Percentiles rank a stretch among this genome's conserved stretches.
Conservation (phyloP, 92 coral and sea anemone genomes). For the Palythoa grandiflora region DNA sequence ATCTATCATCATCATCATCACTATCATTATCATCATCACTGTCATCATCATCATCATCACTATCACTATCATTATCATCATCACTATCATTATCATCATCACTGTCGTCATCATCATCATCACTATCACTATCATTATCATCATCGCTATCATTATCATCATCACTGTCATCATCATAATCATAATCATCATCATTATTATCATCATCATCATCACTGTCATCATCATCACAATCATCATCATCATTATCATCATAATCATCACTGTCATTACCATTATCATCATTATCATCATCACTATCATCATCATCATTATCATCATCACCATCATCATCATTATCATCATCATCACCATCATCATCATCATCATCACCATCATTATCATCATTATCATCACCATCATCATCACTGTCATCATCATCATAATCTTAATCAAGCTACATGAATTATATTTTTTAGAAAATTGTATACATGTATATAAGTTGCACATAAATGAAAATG, state of each 20-base stretch:
- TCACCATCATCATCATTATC: not conserved
- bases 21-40: not conserved
- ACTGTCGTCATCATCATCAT: not conserved
- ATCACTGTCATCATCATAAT: too few relatives aligned
- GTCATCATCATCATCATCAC: not conserved
- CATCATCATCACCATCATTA: not conserved
- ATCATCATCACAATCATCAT: slow-evolving; percentile 21
- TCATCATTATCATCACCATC: not conserved
- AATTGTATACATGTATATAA: too few relatives aligned
- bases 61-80: not conserved
- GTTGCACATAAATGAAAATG: not conserved
- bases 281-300: not conserved
- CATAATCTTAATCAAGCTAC: too few relatives aligned
- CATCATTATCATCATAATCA: not conserved
- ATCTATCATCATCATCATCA: not conserved
- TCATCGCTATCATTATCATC: too few relatives aligned
- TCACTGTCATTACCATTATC: not conserved
- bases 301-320: not conserved
- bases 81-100: not conserved
- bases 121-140: not conserved
- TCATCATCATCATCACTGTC: not conserved
- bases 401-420: too few relatives aligned
- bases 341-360: not conserved
- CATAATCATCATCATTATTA: not conserved
- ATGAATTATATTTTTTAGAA: too few relatives aligned